Percentiles rank a stretch among this genome's conserved stretches.
These are phyloP conservation scores for Microtus montanus DNA, from an alignment of 2,113 vertebrate species.

Conservation along the genomic window DNA sequence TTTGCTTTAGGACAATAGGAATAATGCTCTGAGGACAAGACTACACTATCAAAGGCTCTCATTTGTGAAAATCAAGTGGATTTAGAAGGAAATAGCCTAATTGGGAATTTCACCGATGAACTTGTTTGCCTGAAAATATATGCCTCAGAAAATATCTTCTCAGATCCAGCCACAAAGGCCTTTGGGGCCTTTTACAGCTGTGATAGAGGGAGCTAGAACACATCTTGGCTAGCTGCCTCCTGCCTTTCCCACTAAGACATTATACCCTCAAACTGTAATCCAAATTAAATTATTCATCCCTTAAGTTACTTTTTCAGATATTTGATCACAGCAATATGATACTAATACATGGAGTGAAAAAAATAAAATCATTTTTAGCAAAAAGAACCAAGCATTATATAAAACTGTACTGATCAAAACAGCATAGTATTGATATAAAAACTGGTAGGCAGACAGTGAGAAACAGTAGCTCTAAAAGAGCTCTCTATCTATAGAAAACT, in stretches of 20 bases:
- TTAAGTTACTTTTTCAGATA: not conserved
- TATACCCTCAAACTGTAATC: not conserved
- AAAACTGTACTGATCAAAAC: not conserved
- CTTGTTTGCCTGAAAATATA: not conserved
- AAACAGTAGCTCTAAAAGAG: not conserved
- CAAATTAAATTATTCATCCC: not conserved
- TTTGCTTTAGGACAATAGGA: not conserved
- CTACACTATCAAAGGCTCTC: not conserved
- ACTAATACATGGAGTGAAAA: not conserved
- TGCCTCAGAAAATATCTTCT: not conserved
- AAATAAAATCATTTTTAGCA: not conserved
- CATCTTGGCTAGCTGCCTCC: not conserved
- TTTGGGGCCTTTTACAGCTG: not conserved
- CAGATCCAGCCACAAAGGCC: not conserved
- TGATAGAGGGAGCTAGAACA: not conserved
- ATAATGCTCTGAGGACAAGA: not conserved
- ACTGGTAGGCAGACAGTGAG: not conserved
- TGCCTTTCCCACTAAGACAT: not conserved
- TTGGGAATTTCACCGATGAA: not conserved
- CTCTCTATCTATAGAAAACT: not conserved
- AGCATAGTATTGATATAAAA: not conserved
- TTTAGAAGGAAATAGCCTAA: not conserved
- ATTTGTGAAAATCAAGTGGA: not conserved
- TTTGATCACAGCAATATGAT: not conserved
- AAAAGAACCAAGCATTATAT: not conserved